Evolutionary conservation across 2,888 invertebrate genomes (phyloP).

Genomic region (Caenorhabditis plicata): DNA sequence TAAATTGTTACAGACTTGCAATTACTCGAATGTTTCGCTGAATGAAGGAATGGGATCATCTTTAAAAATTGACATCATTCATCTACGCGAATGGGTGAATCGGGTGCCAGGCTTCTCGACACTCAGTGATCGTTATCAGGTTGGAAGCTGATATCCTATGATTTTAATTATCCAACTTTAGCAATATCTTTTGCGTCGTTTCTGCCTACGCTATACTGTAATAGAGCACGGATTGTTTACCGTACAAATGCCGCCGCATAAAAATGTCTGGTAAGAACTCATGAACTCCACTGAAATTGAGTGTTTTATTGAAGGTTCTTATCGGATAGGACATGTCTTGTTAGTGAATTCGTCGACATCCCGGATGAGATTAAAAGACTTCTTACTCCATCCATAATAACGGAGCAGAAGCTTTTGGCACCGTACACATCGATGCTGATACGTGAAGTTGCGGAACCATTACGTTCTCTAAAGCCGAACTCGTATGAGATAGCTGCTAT

Average conservation of each 20-base stretch:
- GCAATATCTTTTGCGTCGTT: constrained; percentile 31
- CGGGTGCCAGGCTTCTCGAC: constrained; percentile 22
- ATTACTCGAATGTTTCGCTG: constrained; percentile 17
- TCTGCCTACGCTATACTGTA: constrained; percentile 38
- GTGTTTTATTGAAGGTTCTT: constrained; percentile 22
- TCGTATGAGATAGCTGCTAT: constrained; percentile 35
- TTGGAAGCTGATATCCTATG: neutral
- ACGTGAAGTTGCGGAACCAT: constrained; percentile 35
- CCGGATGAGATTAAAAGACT: constrained; percentile 16
- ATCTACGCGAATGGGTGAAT: constrained; percentile 31
- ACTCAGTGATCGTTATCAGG: constrained; percentile 14
- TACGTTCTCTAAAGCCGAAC: constrained; percentile 25
- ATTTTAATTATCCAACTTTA: constrained; percentile 5
- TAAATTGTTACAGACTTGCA: constrained; percentile 15
- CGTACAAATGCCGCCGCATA: constrained; percentile 26
- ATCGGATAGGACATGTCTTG: constrained; percentile 26
- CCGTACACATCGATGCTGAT: constrained; percentile 31
- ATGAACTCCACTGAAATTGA: too few species aligned
- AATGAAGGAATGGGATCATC: constrained; percentile 31
- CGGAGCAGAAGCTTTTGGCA: constrained; percentile 29
- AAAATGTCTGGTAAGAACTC: constrained; percentile 34
- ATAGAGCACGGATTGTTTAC: constrained; percentile 38
- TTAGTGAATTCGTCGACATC: constrained; percentile 26
- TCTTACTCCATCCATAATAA: constrained; percentile 18
- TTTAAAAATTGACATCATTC: constrained; percentile 24